These are phyloP conservation scores for Gandaritis pyraliata DNA, from an alignment of 2,888 invertebrate genomes.

Conservation along the genomic window DNA sequence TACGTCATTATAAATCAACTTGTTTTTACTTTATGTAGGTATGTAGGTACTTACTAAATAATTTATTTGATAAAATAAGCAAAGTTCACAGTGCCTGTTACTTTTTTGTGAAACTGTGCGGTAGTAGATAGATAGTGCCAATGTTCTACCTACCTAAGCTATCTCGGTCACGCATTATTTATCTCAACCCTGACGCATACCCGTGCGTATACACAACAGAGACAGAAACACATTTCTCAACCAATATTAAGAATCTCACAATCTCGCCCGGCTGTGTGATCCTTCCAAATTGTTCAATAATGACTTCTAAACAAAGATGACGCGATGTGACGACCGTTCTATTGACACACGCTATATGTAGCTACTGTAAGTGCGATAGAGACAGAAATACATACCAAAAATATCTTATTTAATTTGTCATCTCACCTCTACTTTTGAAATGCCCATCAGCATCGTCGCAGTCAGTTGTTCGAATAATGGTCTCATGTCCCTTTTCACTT, in stretches of 20 bases:
- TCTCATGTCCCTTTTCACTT: slow-evolving; percentile 87
- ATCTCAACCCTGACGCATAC: slow-evolving; percentile 51
- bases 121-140: slow-evolving; percentile 1
- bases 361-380: slow-evolving; percentile 62
- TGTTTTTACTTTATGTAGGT: too few species aligned
- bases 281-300: slow-evolving; percentile 58
- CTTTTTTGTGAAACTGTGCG: not conserved
- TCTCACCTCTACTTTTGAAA: slow-evolving; percentile 85
- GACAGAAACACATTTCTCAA: slow-evolving; percentile 75
- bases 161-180: slow-evolving; percentile 51
- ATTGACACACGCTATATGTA: slow-evolving; percentile 52
- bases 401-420: slow-evolving; percentile 65
- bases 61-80: not conserved
- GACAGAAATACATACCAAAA: slow-evolving; percentile 74
- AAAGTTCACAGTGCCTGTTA: slow-evolving; percentile 6
- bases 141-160: slow-evolving; percentile 37
- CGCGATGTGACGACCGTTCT: slow-evolving; percentile 66
- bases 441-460: slow-evolving; percentile 87
- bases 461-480: slow-evolving; percentile 86
- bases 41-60: too few species aligned
- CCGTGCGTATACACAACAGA: slow-evolving; percentile 55
- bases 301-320: slow-evolving; percentile 80
- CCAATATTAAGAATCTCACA: slow-evolving; percentile 66
- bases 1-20: too few species aligned
- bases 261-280: slow-evolving; percentile 53